Percentiles rank a stretch among this genome's conserved stretches.
Evolutionary conservation across 2,888 invertebrate species (phyloP).

Genomic region (Neocrepidodera transversa): DNA sequence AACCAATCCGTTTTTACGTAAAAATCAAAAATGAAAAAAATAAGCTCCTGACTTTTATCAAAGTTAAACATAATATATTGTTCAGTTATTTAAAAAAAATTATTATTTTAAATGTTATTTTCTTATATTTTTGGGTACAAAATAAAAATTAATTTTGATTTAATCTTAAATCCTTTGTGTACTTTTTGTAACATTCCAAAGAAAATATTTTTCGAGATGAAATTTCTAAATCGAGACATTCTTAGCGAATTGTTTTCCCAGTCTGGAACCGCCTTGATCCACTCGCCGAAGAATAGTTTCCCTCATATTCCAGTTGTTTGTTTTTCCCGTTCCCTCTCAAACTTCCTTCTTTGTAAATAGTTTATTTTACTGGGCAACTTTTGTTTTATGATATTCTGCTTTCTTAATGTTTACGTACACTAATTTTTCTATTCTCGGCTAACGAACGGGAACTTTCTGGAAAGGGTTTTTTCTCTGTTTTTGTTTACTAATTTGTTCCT

Average conservation of each 20-base stretch:
- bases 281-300: constrained; percentile 48
- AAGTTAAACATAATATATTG: too few relatives aligned
- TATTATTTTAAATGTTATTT: too few relatives aligned
- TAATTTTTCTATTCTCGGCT: constrained; percentile 33
- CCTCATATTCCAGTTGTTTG: constrained; percentile 49
- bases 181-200: too few relatives aligned
- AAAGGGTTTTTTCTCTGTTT: constrained; percentile 23
- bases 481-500: constrained; percentile 32
- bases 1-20: too few relatives aligned
- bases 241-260: constrained; percentile 9
- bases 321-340: constrained; percentile 35
- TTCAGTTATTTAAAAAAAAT: too few relatives aligned
- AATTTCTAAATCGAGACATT: background rate
- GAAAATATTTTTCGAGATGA: background rate
- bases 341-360: constrained; percentile 42
- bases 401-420: constrained; percentile 43
- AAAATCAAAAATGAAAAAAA: too few relatives aligned
- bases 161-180: too few relatives aligned
- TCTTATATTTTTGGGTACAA: too few relatives aligned
- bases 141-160: too few relatives aligned
- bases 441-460: constrained; percentile 25
- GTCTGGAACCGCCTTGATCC: constrained; percentile 13
- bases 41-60: too few relatives aligned
- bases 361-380: constrained; percentile 45
- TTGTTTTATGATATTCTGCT: constrained; percentile 46